Evolutionary conservation across 2,113 vertebrate genomes (phyloP).

Genomic region (Aegypius monachus): DNA sequence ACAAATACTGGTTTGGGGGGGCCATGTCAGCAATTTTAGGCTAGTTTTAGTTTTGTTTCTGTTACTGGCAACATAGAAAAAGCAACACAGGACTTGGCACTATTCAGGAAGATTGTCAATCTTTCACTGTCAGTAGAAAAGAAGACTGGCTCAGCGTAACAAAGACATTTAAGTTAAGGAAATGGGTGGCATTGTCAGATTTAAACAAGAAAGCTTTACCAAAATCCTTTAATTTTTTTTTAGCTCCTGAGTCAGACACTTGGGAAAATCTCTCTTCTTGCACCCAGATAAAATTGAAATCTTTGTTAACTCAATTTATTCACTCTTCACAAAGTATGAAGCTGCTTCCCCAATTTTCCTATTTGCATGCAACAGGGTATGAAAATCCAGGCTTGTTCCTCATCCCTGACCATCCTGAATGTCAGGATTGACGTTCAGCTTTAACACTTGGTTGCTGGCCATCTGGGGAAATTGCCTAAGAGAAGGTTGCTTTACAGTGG

Average conservation of each 20-base stretch:
- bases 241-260: background rate
- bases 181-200: background rate
- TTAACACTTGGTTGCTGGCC: background rate
- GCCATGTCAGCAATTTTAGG: constrained; percentile 6
- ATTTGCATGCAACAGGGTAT: background rate
- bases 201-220: background rate
- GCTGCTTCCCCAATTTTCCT: background rate
- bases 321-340: background rate
- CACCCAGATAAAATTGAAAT: background rate
- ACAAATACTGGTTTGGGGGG: constrained; percentile 5
- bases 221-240: background rate
- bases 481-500: background rate
- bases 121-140: background rate
- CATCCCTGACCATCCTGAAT: background rate
- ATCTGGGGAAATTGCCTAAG: background rate
- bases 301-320: background rate
- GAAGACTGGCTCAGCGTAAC: background rate
- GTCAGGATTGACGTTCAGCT: background rate
- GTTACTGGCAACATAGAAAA: constrained; percentile 27
- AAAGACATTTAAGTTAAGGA: background rate
- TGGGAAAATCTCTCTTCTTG: background rate
- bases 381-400: background rate
- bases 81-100: background rate
- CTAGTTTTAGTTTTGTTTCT: constrained; percentile 12
- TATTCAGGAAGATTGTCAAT: background rate